phyloP scores from a whole-genome alignment of 2,113 vertebrate genomes.

The Epinephelus moara region DNA sequence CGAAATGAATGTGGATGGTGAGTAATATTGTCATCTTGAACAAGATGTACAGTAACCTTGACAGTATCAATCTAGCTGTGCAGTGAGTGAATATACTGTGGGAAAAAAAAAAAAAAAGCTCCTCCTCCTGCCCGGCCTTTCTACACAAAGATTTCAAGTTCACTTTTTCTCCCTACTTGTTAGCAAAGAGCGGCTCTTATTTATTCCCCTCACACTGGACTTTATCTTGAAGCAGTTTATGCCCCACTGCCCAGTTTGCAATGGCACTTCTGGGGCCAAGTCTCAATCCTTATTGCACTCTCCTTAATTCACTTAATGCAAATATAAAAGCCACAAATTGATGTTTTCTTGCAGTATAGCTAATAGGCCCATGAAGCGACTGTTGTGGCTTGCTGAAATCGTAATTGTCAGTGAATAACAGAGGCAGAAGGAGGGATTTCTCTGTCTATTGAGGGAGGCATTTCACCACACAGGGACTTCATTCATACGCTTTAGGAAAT shows the following conservation, averaged over 20 bases:
- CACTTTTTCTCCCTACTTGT: slow-evolving; percentile 2
- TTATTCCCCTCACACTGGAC: slow-evolving; percentile 35
- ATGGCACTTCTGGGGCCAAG: slow-evolving; percentile 2
- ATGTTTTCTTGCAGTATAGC: slow-evolving; percentile 42
- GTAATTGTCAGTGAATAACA: slow-evolving; percentile 54
- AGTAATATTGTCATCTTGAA: slow-evolving; percentile 5
- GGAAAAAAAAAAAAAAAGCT: neutral
- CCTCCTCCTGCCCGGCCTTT: too few relatives aligned
- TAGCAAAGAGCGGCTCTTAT: slow-evolving; percentile 3
- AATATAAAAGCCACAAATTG: slow-evolving; percentile 38
- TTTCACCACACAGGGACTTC: slow-evolving; percentile 65
- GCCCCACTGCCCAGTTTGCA: slow-evolving; percentile 18
- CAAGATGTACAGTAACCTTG: slow-evolving; percentile 21
- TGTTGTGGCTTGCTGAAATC: slow-evolving; percentile 32
- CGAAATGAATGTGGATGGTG: neutral
- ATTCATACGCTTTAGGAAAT: slow-evolving; percentile 69
- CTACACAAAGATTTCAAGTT: neutral
- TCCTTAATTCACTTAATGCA: slow-evolving; percentile 34
- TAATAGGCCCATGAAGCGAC: slow-evolving; percentile 17
- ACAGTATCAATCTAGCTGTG: neutral
- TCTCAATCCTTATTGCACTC: slow-evolving; percentile 17
- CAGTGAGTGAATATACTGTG: neutral
- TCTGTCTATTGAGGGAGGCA: slow-evolving; percentile 35
- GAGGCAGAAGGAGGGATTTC: slow-evolving; percentile 38
- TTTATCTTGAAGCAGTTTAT: slow-evolving; percentile 32